Evolutionary conservation across 2,888 invertebrate species (phyloP), one percentile per base, ranked within the genome.

Genomic region (Hydrotaea cyrtoneurina): DNA sequence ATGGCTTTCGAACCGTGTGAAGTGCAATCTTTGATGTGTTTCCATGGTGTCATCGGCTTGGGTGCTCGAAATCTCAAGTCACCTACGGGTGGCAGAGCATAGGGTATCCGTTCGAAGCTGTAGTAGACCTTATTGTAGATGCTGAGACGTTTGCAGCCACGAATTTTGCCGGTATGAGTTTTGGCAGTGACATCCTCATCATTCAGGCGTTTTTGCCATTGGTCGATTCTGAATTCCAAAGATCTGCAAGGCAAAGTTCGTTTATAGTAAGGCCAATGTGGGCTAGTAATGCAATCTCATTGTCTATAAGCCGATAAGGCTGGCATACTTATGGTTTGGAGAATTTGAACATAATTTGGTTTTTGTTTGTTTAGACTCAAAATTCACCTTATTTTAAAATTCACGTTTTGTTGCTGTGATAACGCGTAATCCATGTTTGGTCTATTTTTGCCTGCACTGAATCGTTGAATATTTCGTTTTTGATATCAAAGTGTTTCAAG

Each of bases 61-160:
- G 94, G 93, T 5, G 93, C 92, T 89, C 91, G 87, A 57, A 91
- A 91, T 2, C 90, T 87, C 21, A 89, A 82, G 5, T 85, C 78
- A 0, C 88, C 90, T 91, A 94, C 88, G 93, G 95, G 89, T 87
- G 92, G 90, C 85, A 92, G 79, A 1, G 90, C 91, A 79, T 88
- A 91, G 0, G 89, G 90, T 81, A 91, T 91, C 13, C 89, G 87
- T 82, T 90, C 89, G 71, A 90, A 91, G 46, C 89, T 89, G 69
- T 88, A 83, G 80, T 90, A 90, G 21, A 80, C 72, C 17, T 80
- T 82, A 2, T 80, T 82, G 31, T 88, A 87, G 19, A 86, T 64
- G 0, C 79, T 64, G 2, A 71, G 77, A 0, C 87, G 78, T 69
- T 86, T 87, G 0, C 82, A 76, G 7, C 87, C 87, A 72, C 85